These are phyloP conservation scores for Andricus quercusramuli DNA, from an alignment of 2,888 invertebrate species.

Conservation along the genomic window DNA sequence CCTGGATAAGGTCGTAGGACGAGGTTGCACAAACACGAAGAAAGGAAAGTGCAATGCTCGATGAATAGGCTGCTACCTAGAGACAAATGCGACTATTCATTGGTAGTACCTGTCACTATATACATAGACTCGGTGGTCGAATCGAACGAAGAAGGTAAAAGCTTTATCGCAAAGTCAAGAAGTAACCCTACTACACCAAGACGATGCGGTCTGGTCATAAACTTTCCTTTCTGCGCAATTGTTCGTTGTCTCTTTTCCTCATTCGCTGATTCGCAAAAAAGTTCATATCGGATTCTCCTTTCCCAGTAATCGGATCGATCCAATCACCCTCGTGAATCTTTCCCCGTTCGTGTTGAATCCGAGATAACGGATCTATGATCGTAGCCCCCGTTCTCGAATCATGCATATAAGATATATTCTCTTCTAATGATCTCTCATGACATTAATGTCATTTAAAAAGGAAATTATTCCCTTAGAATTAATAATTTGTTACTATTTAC, in stretches of 20 bases:
- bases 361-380: slow-evolving; percentile 33
- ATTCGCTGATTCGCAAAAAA: slow-evolving; percentile 13
- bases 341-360: slow-evolving; percentile 34
- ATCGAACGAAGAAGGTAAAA: slow-evolving; percentile 18
- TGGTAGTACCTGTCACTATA: slow-evolving; percentile 49
- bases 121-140: slow-evolving; percentile 32
- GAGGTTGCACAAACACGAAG: slow-evolving; percentile 20
- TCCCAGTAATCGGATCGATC: slow-evolving; percentile 32
- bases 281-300: slow-evolving; percentile 13
- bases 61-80: slow-evolving; percentile 61
- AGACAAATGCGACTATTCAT: slow-evolving; percentile 62
- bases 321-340: slow-evolving; percentile 33
- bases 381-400: neutral
- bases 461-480: neutral
- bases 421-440: slow-evolving; percentile 16
- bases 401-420: slow-evolving; percentile 9
- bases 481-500: neutral
- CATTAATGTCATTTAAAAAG: neutral
- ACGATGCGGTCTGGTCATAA: slow-evolving; percentile 8
- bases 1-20: slow-evolving; percentile 31
- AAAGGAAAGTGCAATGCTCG: slow-evolving; percentile 65
- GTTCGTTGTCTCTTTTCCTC: slow-evolving; percentile 21
- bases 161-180: slow-evolving; percentile 32
- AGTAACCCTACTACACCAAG: neutral
- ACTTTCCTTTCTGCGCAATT: slow-evolving; percentile 32